Evolutionary conservation across 2,888 invertebrate genomes (phyloP), one percentile per base, ranked within the genome.

Genomic region (Cantharis rustica): DNA sequence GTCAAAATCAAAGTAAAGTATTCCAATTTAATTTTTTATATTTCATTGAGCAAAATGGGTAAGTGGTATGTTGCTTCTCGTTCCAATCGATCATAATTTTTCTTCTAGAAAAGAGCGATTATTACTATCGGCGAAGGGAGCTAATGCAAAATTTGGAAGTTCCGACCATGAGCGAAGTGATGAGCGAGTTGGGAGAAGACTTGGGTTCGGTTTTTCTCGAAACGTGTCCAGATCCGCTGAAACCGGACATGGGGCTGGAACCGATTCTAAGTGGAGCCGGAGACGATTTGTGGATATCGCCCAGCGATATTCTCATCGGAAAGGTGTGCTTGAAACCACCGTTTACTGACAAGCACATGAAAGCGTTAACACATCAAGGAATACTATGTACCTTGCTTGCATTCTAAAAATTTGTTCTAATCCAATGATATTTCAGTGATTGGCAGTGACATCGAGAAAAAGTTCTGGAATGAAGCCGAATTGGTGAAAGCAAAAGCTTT

Each of bases 241-340:
- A 82, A 72, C 75, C 78, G 15, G 81, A 83, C 74, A 84, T 89
- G 62, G 87, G 88, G 1, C 75, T 87, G 10, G 79, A 78, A 26
- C 86, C 86, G 1, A 83, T 83, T 7, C 79, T 89, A 17, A 75
- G 84, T 73, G 89, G 89, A 1, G 84, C 88, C 16, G 86, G 85
- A 20, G 82, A 84, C 3, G 85, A 86, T 16, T 76, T 89, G 20
- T 89, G 89, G 89, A 82, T 85, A 5, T 89, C 89, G 0, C 89
- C 89, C 2, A 89, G 88, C 79, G 88, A 89, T 81, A 76, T 88
- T 10, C 82, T 89, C 2, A 84, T 86, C 10, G 87, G 87, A 68
- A 87, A 87, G 80, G 85, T 89, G 1, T 85, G 85, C 23, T 80
- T 89, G 47, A 88, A 86, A 73, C 88, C 88, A 7, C 88, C 88